Conservation (phyloP, 1,140 invertebrate species). For the Macrobrachium rosenbergii region DNA sequence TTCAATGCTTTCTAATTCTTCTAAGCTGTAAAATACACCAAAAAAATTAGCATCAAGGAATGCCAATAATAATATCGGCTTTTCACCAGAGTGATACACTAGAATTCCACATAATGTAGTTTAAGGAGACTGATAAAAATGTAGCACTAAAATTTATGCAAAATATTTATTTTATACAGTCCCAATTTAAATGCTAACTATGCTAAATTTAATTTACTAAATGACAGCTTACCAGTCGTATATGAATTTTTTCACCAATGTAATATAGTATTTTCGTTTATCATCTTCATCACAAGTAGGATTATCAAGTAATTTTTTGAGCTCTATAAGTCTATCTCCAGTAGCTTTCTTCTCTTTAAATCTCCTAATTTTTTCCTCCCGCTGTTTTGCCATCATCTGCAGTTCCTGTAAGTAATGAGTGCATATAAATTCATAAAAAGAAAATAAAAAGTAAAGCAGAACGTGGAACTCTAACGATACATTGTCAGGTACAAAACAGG, state of each 20-base stretch:
- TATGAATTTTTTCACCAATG: slow-evolving; percentile 82
- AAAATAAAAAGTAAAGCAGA: too few relatives aligned
- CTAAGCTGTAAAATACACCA: slow-evolving; percentile 73
- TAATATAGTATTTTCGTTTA: slow-evolving; percentile 86
- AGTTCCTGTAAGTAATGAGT: slow-evolving; percentile 52
- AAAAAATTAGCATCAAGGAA: not conserved
- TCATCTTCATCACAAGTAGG: slow-evolving; percentile 79
- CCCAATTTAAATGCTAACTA: not conserved
- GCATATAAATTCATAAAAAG: too few relatives aligned
- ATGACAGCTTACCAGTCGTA: slow-evolving; percentile 70
- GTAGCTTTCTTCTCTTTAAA: slow-evolving; percentile 86
- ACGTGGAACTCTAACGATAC: too few relatives aligned
- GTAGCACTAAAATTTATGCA: not conserved
- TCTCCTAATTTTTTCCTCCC: slow-evolving; percentile 83
- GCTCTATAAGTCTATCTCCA: slow-evolving; percentile 77
- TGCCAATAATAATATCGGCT: not conserved
- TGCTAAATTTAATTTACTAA: not conserved
- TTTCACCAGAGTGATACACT: not conserved
- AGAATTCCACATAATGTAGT: not conserved
- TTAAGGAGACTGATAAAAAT: not conserved
- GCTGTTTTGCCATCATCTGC: slow-evolving; percentile 68
- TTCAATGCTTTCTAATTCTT: slow-evolving; percentile 79
- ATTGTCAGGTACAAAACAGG: too few relatives aligned
- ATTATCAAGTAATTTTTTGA: slow-evolving; percentile 74
- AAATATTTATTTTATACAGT: not conserved